Evolutionary conservation across 2,113 vertebrate species (phyloP), one percentile per base, ranked within the genome.

Genomic region (Gallinago paraguaiae): DNA sequence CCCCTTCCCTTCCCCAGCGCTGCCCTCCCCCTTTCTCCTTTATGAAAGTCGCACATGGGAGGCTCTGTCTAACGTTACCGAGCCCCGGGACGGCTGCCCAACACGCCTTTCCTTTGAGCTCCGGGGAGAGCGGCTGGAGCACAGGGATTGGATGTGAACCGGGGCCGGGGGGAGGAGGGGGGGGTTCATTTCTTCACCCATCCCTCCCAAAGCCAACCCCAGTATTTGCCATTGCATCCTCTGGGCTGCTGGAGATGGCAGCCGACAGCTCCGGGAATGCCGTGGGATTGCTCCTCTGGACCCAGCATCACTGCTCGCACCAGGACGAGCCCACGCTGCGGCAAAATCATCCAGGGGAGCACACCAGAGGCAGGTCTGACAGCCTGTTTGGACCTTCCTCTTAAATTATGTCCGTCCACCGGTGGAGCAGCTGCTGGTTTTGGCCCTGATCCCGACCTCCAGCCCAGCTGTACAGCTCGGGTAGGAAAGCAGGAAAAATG

Each of bases 201-300:
- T 18, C n/a, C 28, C 46, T 13, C 20, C 28, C 48, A 23, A 10
- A 14, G 20, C 7, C 6, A 6, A 1, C 6, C 45, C 10, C 15
- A 18, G 33, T 12, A 13, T 53, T 11, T 51, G 59, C 30, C 41
- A 3, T 5, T 16, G 30, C 50, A 19, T 45, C 37, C 60, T 23
- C 72, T 6, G 12, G 39, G 54, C 63, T 61, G 48, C 76, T 59
- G 63, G 10, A 7, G 64, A 31, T 28, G 17, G 59, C 48, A 35
- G 85, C 64, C 1, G 2, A 12, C 31, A 33, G 41, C 10, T 41
- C 51, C 72, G 1, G 1, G 25, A 59, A 48, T 0, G 0, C 30
- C 2, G 14, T 13, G 25, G 17, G 13, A 11, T 3, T 5, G 10
- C 71, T 80, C 48, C 35, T 14, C 39, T 16, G 39, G 80, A 70